Conservation (phyloP, 2,113 vertebrate species). For the Bos javanicus region DNA sequence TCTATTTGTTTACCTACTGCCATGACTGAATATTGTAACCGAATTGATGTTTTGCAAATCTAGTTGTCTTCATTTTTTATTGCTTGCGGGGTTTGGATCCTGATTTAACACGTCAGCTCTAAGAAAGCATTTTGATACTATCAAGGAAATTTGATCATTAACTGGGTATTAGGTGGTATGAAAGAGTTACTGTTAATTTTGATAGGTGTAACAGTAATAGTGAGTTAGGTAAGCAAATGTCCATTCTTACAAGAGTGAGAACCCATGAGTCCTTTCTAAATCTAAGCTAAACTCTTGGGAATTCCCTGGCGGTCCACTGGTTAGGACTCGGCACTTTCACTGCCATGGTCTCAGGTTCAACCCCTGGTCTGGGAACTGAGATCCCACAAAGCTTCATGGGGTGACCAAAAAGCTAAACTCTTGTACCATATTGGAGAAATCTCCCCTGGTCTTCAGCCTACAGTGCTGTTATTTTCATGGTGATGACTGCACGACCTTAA, state of each 20-base stretch:
- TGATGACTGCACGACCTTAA: neutral
- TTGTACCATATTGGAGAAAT: neutral
- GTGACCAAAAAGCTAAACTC: neutral
- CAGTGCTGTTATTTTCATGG: neutral
- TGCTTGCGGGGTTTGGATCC: neutral
- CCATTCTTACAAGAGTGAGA: neutral
- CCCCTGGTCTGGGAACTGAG: neutral
- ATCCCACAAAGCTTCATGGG: neutral
- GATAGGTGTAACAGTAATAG: neutral
- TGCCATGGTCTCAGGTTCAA: neutral
- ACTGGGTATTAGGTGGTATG: neutral
- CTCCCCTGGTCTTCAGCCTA: neutral
- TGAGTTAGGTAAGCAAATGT: neutral
- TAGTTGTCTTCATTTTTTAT: neutral
- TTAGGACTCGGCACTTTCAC: neutral
- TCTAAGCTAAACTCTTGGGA: neutral
- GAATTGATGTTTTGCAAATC: neutral
- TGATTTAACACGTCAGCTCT: neutral
- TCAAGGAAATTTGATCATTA: neutral
- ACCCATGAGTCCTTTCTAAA: neutral
- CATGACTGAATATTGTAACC: neutral
- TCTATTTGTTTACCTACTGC: neutral
- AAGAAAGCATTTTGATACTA: neutral
- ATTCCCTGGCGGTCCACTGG: neutral
- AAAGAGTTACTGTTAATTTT: neutral